phyloP scores from a whole-genome alignment of 1,140 invertebrate species.

The Meloidogyne exigua region DNA sequence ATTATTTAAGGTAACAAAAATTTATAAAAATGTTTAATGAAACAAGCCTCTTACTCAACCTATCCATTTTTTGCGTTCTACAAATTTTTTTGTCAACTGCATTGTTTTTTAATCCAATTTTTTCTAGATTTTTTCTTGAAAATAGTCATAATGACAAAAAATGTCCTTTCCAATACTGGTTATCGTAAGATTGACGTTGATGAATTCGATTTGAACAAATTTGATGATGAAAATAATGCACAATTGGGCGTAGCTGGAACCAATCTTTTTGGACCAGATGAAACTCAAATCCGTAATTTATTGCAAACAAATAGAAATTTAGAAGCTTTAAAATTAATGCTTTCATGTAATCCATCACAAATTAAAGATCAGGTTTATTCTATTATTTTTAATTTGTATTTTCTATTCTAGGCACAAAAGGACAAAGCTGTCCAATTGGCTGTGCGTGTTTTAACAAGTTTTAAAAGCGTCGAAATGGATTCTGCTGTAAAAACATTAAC shows the following conservation, averaged over 20 bases:
- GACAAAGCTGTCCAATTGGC: constrained; percentile 32
- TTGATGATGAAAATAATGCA: constrained; percentile 28
- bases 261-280: constrained; percentile 32
- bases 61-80: too few relatives aligned
- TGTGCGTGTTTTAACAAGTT: constrained; percentile 35
- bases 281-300: constrained; percentile 35
- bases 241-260: constrained; percentile 10
- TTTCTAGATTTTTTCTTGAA: background rate
- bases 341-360: constrained; percentile 40
- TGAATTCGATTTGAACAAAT: constrained; percentile 33
- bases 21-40: too few relatives aligned
- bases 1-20: too few relatives aligned
- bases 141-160: constrained; percentile 27
- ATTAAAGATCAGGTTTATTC: constrained; percentile 41
- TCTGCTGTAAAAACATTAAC: constrained; percentile 19
- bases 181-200: constrained; percentile 42
- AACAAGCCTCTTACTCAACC: too few relatives aligned
- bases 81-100: too few relatives aligned
- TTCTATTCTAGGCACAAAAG: constrained; percentile 25
- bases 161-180: constrained; percentile 25
- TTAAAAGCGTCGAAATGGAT: constrained; percentile 39
- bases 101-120: too few relatives aligned
- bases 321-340: constrained; percentile 39
- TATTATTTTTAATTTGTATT: background rate
- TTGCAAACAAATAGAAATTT: constrained; percentile 32